Evolutionary conservation across 2,888 invertebrate genomes (phyloP), one percentile per base, ranked within the genome.

Genomic region (Plagodis pulveraria): DNA sequence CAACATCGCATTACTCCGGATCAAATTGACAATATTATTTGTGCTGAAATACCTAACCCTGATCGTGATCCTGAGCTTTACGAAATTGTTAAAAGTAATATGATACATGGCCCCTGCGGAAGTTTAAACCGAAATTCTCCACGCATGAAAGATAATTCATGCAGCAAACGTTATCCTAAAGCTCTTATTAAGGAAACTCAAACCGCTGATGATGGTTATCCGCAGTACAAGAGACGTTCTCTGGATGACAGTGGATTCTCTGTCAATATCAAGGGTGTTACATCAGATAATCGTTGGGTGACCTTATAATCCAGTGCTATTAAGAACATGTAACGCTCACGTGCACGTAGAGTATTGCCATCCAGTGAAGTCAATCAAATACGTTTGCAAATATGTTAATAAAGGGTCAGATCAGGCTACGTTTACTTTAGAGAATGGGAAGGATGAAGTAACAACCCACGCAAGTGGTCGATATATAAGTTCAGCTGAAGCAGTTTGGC

Each of bases 81-180:
- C 32, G 67, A 70, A 22, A 68, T 53, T 10, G 56, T 77, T 6
- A 60, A 33, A 0, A 74, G 59, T 57, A 71, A 71, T 47, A 74
- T 74, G 74, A 66, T 74, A 12, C 73, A 74, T 54, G 71, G 71
- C 35, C 75, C 75, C 6, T 77, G 74, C 41, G 73, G 72, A 4
- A 33, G 56, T 7, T 6, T 53, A n/a, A 74, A 77, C 45, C 45
- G 42, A 0, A 35, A 38, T 5, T 61, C 62, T 0, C 73, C 72
- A 0, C 74, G 73, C 60, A 74, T 74, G 72, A 62, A 63, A 42
- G 53, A 74, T 5, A 49, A 65, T 0, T 62, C 60, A 50, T 74
- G 70, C 38, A 60, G 66, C 0, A 74, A 74, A 69, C 71, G 69
- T 41, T 74, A 62, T 66, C 74, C 74, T 7, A 53, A 54, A 33